phyloP scores from a whole-genome alignment of 2,797 vertebrate genomes.

The Hydrolagus colliei region DNA sequence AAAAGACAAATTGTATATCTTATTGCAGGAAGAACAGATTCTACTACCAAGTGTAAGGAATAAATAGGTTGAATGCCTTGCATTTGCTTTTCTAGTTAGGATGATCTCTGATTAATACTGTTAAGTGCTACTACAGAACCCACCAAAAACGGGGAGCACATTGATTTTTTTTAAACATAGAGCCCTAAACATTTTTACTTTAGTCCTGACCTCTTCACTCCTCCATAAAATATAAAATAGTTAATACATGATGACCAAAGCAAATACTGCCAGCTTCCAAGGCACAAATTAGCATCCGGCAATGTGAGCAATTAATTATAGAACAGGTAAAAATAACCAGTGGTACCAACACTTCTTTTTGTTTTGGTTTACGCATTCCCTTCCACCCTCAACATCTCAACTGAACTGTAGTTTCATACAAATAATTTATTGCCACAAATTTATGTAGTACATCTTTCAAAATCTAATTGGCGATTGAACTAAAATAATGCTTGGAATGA shows the following conservation, averaged over 20 bases:
- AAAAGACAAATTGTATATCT: not conserved
- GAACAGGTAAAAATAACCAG: constrained; percentile 14
- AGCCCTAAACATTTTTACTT: constrained; percentile 6
- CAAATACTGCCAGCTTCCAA: constrained; percentile 28
- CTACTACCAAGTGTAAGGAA: not conserved
- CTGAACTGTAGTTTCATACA: constrained; percentile 24
- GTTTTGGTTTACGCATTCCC: constrained; percentile 20
- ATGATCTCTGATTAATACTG: not conserved
- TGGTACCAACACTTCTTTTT: not conserved
- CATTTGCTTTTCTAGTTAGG: not conserved
- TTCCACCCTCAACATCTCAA: constrained; percentile 23
- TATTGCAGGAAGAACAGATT: not conserved
- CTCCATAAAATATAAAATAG: constrained; percentile 12
- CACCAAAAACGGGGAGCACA: constrained; percentile 17
- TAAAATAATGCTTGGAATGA: constrained; percentile 30
- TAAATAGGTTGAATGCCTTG: not conserved
- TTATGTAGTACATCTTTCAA: constrained; percentile 13
- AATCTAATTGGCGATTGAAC: constrained; percentile 25
- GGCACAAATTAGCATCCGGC: constrained; percentile 26
- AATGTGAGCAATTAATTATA: constrained; percentile 22
- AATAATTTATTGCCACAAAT: constrained; percentile 32
- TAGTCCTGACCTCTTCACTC: not conserved
- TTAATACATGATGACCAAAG: not conserved
- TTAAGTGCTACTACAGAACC: constrained; percentile 1
- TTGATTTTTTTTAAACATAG: constrained; percentile 16